These are phyloP conservation scores for Eurystomus glaucurus DNA, from an alignment of 2,797 vertebrate species.

Conservation along the genomic window DNA sequence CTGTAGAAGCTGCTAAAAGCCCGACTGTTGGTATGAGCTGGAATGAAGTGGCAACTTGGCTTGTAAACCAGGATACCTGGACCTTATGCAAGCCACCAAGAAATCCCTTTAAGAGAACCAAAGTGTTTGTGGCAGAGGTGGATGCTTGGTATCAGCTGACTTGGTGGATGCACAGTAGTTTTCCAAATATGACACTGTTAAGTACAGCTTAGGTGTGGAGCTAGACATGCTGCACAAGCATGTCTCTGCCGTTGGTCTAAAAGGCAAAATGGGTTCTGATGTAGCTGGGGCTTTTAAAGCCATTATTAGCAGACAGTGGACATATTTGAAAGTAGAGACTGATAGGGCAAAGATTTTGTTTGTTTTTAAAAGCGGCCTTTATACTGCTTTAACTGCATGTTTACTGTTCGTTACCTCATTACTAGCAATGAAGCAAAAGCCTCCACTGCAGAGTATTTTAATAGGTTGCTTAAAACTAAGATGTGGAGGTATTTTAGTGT, in stretches of 20 bases:
- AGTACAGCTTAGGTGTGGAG: not conserved
- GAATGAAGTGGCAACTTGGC: not conserved
- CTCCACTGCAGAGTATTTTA: not conserved
- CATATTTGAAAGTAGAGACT: not conserved
- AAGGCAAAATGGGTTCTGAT: not conserved
- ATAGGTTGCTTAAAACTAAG: not conserved
- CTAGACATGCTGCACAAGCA: not conserved
- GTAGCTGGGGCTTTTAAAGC: not conserved
- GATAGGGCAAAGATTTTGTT: not conserved
- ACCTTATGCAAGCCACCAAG: not conserved
- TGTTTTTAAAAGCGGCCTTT: not conserved
- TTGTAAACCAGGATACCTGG: not conserved
- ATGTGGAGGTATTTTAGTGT: not conserved
- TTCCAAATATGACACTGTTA: not conserved
- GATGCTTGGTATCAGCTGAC: not conserved
- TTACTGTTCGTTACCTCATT: not conserved
- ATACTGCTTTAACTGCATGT: not conserved
- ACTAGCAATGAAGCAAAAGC: not conserved
- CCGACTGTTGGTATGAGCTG: not conserved
- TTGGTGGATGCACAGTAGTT: not conserved
- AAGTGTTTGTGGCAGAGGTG: not conserved
- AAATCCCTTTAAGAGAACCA: not conserved
- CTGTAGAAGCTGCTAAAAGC: not conserved
- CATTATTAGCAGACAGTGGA: not conserved
- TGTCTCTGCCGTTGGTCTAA: not conserved